phyloP scores from a whole-genome alignment of 2,888 invertebrate species.

The Theristus sp. region DNA sequence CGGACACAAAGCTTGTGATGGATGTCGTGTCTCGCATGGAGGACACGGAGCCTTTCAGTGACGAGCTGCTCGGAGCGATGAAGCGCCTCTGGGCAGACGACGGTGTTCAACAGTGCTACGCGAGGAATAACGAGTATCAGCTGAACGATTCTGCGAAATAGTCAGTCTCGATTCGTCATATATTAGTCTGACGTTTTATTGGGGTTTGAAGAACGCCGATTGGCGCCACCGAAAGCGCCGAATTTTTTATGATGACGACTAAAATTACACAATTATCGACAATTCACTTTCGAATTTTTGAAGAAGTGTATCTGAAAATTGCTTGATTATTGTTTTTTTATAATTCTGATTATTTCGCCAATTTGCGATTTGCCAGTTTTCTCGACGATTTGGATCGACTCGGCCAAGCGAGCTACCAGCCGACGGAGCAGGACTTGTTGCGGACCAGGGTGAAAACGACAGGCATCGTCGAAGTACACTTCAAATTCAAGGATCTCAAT shows the following conservation, averaged over 20 bases:
- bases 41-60: conserved; percentile 98
- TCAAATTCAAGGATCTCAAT: conserved; percentile 99
- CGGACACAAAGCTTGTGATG: conserved; percentile 97
- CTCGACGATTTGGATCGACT: conserved; percentile 95
- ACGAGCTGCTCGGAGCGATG: conserved; percentile 93
- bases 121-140: conserved; percentile 98
- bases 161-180: too few species aligned
- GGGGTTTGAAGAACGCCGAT: too few species aligned
- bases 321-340: too few species aligned
- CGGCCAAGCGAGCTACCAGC: conserved; percentile 95
- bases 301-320: too few species aligned
- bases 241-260: too few species aligned
- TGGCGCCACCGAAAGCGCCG: too few species aligned
- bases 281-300: too few species aligned
- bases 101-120: conserved; percentile 97
- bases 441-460: conserved; percentile 98
- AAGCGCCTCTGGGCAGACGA: conserved; percentile 91
- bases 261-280: too few species aligned
- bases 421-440: conserved; percentile 97
- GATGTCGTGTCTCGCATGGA: conserved; percentile 99
- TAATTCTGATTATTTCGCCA: too few species aligned
- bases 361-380: too few species aligned
- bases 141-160: conserved; percentile 99
- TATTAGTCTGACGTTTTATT: too few species aligned
- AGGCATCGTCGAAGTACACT: too few species aligned